phyloP scores from a whole-genome alignment of 2,113 vertebrate species.

The Phalacrocorax aristotelis region DNA sequence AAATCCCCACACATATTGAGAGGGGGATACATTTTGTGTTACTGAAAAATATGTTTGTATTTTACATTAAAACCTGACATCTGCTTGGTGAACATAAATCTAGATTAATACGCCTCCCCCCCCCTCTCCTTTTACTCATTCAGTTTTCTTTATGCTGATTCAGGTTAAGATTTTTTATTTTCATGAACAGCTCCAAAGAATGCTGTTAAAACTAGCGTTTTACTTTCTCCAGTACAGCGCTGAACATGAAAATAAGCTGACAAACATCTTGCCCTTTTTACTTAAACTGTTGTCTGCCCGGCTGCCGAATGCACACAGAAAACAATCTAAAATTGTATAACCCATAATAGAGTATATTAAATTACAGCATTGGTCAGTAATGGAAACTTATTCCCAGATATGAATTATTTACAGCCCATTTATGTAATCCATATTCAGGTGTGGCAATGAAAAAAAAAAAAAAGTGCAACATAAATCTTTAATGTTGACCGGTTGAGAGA shows the following conservation, averaged over 20 bases:
- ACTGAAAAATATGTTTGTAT: constrained; percentile 67
- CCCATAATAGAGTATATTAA: constrained; percentile 96
- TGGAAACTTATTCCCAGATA: constrained; percentile 95
- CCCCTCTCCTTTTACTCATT: constrained; percentile 46
- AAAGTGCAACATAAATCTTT: constrained; percentile 89
- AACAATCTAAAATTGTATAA: constrained; percentile 86
- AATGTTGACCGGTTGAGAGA: constrained; percentile 85
- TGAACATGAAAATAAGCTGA: constrained; percentile 74
- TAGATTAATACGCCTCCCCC: constrained; percentile 49
- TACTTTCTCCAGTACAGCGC: constrained; percentile 58
- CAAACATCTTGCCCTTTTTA: constrained; percentile 78
- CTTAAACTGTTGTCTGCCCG: constrained; percentile 81
- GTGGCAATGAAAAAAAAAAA: constrained; percentile 83
- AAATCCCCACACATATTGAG: constrained; percentile 44
- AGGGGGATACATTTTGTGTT: constrained; percentile 62
- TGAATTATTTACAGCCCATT: constrained; percentile 99
- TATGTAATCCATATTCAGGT: constrained; percentile 99
- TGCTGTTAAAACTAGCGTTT: constrained; percentile 61
- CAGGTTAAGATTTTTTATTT: constrained; percentile 73
- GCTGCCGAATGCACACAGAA: constrained; percentile 80
- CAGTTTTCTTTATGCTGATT: constrained; percentile 70
- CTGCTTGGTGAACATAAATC: constrained; percentile 70
- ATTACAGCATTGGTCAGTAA: constrained; percentile 91
- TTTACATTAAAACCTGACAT: constrained; percentile 70
- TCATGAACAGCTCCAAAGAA: constrained; percentile 64